Evolutionary conservation across 1,140 invertebrate species (phyloP), one percentile per base, ranked within the genome.

Genomic region (Hyles euphorbiae): DNA sequence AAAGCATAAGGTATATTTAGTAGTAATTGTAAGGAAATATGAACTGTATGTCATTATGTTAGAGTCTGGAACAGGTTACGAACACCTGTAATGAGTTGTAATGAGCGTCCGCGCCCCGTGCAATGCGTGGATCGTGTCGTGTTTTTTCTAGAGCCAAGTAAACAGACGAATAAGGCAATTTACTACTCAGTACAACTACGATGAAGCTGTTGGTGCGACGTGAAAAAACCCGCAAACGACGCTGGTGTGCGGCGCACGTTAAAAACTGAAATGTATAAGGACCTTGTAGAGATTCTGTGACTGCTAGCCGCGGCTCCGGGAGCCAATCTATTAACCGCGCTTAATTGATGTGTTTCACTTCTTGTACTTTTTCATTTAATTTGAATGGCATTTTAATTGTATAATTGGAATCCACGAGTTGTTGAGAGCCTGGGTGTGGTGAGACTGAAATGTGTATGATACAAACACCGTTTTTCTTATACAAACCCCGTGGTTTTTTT

Each of bases 81-180:
- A n/a, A n/a, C n/a, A n/a, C n/a, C n/a, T n/a, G n/a, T n/a, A n/a
- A n/a, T n/a, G n/a, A 40, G 8, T 5, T 40, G 34, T 52, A 52
- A 52, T 52, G 50, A 52, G 9, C 34, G 50, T 40, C 54, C 54
- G 54, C 51, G 56, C 56, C 50, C 44, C 51, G 53, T 34, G 49
- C 48, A 55, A 60, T 60, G 53, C 22, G 36, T 46, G 58, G 53
- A 47, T 51, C 51, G 55, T 61, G 46, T 61, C 46, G 36, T 33
- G 45, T 66, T 70, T 70, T 63, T 68, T 60, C 43, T 58, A 32
- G 50, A 46, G 53, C 34, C 51, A 48, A 63, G 56, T 62, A 61
- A 65, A 63, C 56, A 58, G 57, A 50, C 58, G 56, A 58, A 68
- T 68, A 68, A 63, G 67, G 67, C 67, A 68, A 68, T 65, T 52